phyloP scores from a whole-genome alignment of 2,113 vertebrate species.

The Nerophis lumbriciformis region DNA sequence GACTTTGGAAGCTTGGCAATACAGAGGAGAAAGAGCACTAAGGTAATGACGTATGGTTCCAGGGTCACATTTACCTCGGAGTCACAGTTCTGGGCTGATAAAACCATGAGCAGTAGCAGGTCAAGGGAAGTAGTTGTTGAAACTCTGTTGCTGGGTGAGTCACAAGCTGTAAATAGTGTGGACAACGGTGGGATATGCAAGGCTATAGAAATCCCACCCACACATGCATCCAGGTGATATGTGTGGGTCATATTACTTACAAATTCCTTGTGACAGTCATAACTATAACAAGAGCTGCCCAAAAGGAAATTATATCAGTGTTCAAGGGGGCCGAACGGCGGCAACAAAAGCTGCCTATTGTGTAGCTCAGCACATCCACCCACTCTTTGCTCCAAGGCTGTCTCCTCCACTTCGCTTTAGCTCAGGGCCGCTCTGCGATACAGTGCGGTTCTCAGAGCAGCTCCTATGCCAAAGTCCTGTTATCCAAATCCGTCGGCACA shows the following conservation, averaged over 20 bases:
- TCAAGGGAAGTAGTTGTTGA: constrained; percentile 37
- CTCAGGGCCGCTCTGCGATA: constrained; percentile 48
- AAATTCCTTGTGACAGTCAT: constrained; percentile 32
- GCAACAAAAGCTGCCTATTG: constrained; percentile 47
- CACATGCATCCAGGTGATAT: constrained; percentile 42
- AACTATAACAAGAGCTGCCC: constrained; percentile 18
- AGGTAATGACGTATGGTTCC: constrained; percentile 31
- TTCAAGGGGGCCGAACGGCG: constrained; percentile 32
- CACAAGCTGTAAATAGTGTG: constrained; percentile 24
- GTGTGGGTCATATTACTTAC: constrained; percentile 23
- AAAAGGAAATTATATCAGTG: constrained; percentile 6
- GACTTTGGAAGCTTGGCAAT: constrained; percentile 23
- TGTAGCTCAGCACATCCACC: constrained; percentile 44
- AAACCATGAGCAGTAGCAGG: constrained; percentile 37
- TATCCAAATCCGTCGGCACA: constrained; percentile 64
- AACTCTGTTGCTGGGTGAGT: constrained; percentile 42
- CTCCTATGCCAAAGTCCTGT: constrained; percentile 55
- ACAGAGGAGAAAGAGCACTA: constrained; percentile 26
- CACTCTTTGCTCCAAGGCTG: constrained; percentile 59
- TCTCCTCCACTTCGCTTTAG: constrained; percentile 42
- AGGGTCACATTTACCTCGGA: constrained; percentile 49
- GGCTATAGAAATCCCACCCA: constrained; percentile 22
- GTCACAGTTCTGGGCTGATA: background rate
- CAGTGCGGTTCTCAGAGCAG: constrained; percentile 42
- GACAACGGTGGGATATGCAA: constrained; percentile 46